Conservation (phyloP, 2,113 vertebrate genomes). For the Leucoraja erinaceus region DNA sequence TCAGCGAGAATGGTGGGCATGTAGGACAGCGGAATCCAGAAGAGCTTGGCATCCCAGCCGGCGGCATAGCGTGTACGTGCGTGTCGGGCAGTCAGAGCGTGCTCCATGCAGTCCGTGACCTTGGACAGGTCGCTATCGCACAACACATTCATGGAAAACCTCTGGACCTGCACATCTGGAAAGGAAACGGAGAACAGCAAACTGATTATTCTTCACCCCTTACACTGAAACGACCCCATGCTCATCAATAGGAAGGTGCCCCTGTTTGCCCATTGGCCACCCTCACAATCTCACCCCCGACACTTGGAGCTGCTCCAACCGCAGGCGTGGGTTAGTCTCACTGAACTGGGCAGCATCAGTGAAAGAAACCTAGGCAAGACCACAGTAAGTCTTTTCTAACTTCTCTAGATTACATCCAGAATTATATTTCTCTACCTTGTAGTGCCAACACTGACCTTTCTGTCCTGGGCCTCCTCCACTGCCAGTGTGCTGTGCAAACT, state of each 20-base stretch:
- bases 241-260: not conserved
- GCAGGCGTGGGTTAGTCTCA: no score
- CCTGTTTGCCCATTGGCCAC: no score
- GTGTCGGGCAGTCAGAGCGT: conserved; percentile 68
- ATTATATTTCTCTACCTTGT: no score
- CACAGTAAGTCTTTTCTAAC: no score
- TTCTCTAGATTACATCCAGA: no score
- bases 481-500: no score
- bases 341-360: not conserved
- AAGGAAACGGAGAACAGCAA: not conserved
- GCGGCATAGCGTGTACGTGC: conserved; percentile 82
- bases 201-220: not conserved
- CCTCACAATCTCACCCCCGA: no score
- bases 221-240: not conserved
- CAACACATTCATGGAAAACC: conserved; percentile 66
- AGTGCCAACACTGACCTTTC: no score
- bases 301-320: no score
- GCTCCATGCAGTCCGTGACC: conserved; percentile 79
- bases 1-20: conserved; percentile 77
- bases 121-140: conserved; percentile 79
- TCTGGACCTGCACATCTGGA: conserved; percentile 71
- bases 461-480: no score
- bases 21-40: conserved; percentile 87
- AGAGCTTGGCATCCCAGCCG: conserved; percentile 87
- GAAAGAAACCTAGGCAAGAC: not conserved